A percentile compares a stretch with the other conserved stretches of the same genome.
These are phyloP conservation scores for Spilogale gracilis DNA, from an alignment of 2,113 vertebrate species.

Conservation along the genomic window DNA sequence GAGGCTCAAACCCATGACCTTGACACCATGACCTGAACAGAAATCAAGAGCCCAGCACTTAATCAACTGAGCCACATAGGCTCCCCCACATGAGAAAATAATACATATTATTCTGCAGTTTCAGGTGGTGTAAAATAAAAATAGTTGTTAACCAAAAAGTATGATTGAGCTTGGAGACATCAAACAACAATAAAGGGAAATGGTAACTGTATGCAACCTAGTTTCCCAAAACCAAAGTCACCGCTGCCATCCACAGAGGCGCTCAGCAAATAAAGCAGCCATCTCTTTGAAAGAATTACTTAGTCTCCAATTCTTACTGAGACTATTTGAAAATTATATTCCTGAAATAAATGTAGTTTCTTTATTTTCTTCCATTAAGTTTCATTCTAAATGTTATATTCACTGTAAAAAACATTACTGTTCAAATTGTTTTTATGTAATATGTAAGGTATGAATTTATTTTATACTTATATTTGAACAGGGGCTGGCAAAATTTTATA, in stretches of 20 bases:
- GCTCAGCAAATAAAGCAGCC: background rate
- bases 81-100: background rate
- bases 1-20: background rate
- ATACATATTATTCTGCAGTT: constrained; percentile 78
- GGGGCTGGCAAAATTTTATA: background rate
- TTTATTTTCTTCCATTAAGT: constrained; percentile 46
- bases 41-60: background rate
- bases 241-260: constrained; percentile 47
- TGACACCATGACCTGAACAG: background rate
- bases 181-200: constrained; percentile 73
- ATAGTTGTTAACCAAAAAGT: constrained; percentile 83
- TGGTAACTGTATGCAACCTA: constrained; percentile 51
- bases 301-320: constrained; percentile 35
- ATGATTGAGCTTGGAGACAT: constrained; percentile 81
- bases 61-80: background rate
- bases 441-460: background rate
- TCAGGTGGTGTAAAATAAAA: constrained; percentile 84
- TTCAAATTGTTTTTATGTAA: background rate
- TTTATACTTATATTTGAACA: background rate
- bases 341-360: background rate
- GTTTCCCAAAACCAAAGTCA: constrained; percentile 66
- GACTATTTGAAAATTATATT: constrained; percentile 38
- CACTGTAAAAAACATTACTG: background rate
- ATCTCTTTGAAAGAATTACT: constrained; percentile 60
- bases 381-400: background rate